A percentile compares a stretch with the other conserved stretches of the same genome.
These are phyloP conservation scores for Drosophila borealis DNA, from an alignment of 2,888 invertebrate genomes.

Conservation along the genomic window DNA sequence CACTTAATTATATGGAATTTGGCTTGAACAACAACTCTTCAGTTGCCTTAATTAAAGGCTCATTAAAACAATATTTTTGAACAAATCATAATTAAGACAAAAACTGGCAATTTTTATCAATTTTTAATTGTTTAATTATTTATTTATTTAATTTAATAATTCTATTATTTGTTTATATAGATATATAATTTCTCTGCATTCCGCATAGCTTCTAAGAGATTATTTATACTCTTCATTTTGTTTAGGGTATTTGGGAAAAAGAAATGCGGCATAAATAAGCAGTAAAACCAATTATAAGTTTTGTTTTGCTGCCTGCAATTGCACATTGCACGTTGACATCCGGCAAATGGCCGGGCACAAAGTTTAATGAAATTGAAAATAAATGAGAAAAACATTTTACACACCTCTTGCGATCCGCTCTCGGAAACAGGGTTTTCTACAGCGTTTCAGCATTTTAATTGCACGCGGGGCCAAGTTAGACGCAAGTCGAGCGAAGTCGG, in stretches of 20 bases:
- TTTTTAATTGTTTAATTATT: neutral
- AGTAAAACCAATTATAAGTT: slow-evolving; percentile 80
- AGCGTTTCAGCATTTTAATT: slow-evolving; percentile 54
- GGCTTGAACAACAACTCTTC: no score
- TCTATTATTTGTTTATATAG: no score
- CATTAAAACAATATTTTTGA: no score
- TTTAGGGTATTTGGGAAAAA: slow-evolving; percentile 66
- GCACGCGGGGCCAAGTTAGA: slow-evolving; percentile 40
- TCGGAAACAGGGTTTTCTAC: slow-evolving; percentile 34
- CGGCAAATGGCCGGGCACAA: slow-evolving; percentile 63
- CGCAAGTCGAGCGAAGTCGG: slow-evolving; percentile 33
- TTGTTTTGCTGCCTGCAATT: slow-evolving; percentile 69
- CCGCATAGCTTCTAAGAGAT: neutral
- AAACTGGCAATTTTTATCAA: no score
- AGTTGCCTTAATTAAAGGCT: no score
- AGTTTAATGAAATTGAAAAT: slow-evolving; percentile 80
- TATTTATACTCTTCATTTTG: neutral
- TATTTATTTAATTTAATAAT: neutral
- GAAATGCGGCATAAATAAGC: slow-evolving; percentile 77
- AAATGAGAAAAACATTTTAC: slow-evolving; percentile 79
- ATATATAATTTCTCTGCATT: neutral
- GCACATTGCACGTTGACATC: slow-evolving; percentile 71
- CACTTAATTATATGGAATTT: no score
- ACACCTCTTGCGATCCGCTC: slow-evolving; percentile 26
- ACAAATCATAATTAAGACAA: no score